phyloP scores from a whole-genome alignment of 2,888 invertebrate genomes.

The Tineola bisselliella region DNA sequence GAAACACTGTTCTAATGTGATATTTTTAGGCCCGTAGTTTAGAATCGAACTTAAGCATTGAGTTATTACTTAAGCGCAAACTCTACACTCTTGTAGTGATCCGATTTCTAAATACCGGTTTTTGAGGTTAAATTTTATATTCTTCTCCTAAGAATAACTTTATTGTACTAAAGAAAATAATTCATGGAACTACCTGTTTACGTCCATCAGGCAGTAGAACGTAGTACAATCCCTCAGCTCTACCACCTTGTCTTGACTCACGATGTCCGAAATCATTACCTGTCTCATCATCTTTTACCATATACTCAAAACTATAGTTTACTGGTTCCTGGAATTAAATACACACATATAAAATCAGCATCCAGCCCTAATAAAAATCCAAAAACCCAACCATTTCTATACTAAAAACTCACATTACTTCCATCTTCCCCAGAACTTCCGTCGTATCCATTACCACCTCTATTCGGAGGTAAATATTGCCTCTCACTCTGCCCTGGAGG shows the following conservation, averaged over 20 bases:
- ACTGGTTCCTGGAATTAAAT: conserved; percentile 66
- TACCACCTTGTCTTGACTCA: conserved; percentile 71
- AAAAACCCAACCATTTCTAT: too few species aligned
- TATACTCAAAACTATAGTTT: conserved; percentile 75
- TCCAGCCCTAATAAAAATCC: too few species aligned
- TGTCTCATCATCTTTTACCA: conserved; percentile 71
- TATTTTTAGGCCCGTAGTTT: too few species aligned
- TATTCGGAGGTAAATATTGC: conserved; percentile 48
- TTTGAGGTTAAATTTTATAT: too few species aligned
- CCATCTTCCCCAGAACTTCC: conserved; percentile 36
- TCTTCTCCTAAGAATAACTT: background rate
- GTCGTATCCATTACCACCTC: conserved; percentile 20
- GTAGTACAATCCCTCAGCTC: conserved; percentile 71
- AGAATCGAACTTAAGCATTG: too few species aligned
- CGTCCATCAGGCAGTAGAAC: conserved; percentile 75
- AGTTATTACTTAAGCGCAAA: too few species aligned
- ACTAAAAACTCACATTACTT: conserved; percentile 29
- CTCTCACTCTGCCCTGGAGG: conserved; percentile 29
- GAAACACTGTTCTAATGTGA: too few species aligned
- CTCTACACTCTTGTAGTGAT: too few species aligned
- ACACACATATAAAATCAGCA: too few species aligned
- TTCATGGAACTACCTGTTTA: conserved; percentile 57
- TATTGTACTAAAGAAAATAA: background rate
- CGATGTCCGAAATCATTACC: conserved; percentile 75
- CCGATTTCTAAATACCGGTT: too few species aligned